These are phyloP conservation scores for Hystrix cristata DNA, from an alignment of 2,113 vertebrate genomes.

Conservation along the genomic window DNA sequence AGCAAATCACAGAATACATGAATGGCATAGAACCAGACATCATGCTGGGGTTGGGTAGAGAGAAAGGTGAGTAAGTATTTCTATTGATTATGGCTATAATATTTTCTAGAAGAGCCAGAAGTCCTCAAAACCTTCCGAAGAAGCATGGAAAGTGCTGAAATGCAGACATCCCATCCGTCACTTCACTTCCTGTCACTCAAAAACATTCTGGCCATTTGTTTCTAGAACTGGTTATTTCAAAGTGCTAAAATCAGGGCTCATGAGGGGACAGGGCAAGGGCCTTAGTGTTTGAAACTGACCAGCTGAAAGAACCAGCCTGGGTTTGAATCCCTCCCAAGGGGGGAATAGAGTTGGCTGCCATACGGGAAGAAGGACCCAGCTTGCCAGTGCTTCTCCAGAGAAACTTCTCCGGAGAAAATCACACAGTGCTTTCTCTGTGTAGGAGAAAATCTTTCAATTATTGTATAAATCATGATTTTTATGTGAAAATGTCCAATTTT, in stretches of 20 bases:
- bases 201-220: not conserved
- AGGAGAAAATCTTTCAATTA: not conserved
- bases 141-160: not conserved
- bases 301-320: not conserved
- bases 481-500: not conserved
- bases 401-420: conserved; percentile 3
- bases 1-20: not conserved
- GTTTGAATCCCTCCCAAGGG: accelerated
- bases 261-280: not conserved
- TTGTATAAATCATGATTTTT: conserved; percentile 1
- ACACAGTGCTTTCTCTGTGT: not conserved
- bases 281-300: not conserved
- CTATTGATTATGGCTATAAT: not conserved
- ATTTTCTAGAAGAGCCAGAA: not conserved
- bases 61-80: not conserved
- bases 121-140: not conserved
- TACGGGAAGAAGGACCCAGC: not conserved
- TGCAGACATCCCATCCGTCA: not conserved
- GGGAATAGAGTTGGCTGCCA: not conserved
- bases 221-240: not conserved
- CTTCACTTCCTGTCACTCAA: not conserved
- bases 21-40: not conserved
- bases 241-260: not conserved
- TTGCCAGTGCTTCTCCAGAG: not conserved
- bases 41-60: too few species aligned